Evolutionary conservation across 1,140 invertebrate species (phyloP), one percentile per base, ranked within the genome.

Genomic region (Stegodyphus mimosarum): DNA sequence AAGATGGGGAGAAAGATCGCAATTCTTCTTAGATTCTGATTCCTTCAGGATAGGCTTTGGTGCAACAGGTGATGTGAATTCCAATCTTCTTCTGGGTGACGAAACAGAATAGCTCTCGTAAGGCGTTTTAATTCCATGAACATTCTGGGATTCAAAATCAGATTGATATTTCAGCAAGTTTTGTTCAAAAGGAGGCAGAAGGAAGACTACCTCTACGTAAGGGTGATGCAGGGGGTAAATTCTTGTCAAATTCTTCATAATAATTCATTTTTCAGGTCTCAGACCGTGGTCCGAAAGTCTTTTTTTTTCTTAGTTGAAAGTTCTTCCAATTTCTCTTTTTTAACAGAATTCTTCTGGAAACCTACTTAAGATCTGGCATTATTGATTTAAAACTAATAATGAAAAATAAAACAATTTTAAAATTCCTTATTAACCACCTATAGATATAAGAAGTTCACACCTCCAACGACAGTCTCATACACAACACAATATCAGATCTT

Each of bases 281-380:
- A 92, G 88, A 48, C 89, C n/a, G 83, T 17, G 91, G 91, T 5
- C 91, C 91, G 89, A 92, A 92, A 10, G 91, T 91, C 1, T 92
- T 91, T 77, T 6, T 67, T 60, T 60, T 60, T n/a, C 15, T 60
- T 33, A 33, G 33, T 33, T 33, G 33, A 1, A 33, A 1, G 1
- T 33, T 33, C 33, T 33, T 3, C 33, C 33, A 3, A 33, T 33
- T 33, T 33, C 33, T 33, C 33, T 33, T 3, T 33, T 33, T 33
- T 33, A 33, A 33, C 33, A 33, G 33, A 33, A 33, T 33, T 33
- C 33, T 33, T 33, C 33, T 33, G 33, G 33, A 33, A 33, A 33
- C 33, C 33, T 33, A n/a, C n/a, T n/a, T n/a, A n/a, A n/a, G n/a
- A 33, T 33, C 3, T 33, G 33, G 33, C 3, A 33, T 33, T 33